These are phyloP conservation scores for Regulus satrapa DNA, from an alignment of 2,113 vertebrate species.

Conservation along the genomic window DNA sequence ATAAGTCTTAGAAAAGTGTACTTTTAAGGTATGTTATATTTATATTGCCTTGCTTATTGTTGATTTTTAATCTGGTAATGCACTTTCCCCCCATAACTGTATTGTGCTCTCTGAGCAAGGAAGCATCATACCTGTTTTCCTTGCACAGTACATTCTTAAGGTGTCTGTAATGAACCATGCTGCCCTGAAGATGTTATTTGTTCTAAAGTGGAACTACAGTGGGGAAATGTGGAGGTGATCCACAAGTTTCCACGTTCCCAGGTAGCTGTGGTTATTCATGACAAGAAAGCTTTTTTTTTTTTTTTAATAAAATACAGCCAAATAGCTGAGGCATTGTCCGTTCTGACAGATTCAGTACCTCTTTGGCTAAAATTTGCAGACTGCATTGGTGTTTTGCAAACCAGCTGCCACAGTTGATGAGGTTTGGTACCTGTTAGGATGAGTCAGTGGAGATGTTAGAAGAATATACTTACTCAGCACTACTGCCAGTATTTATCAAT, in stretches of 20 bases:
- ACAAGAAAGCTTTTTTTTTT: background rate
- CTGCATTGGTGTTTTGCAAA: background rate
- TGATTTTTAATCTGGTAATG: background rate
- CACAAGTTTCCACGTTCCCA: accelerated
- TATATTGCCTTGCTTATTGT: background rate
- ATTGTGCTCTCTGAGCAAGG: background rate
- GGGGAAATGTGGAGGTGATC: background rate
- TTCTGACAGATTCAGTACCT: background rate
- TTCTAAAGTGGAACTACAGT: background rate
- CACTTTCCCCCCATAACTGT: background rate
- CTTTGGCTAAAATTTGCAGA: background rate
- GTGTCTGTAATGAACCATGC: background rate
- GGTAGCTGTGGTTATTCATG: background rate
- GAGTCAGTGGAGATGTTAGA: background rate
- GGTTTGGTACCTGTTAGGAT: background rate
- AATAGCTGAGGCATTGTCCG: background rate
- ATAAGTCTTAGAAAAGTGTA: background rate
- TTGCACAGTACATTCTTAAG: background rate
- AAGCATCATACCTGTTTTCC: background rate
- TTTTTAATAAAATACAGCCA: background rate
- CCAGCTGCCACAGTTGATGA: background rate
- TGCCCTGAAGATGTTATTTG: background rate
- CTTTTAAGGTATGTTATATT: background rate
- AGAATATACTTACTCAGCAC: background rate
- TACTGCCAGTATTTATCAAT: background rate